Percentiles rank a stretch among this genome's conserved stretches.
These are phyloP conservation scores for Amphipoea lucens DNA, from an alignment of 2,888 invertebrate species.

Conservation along the genomic window DNA sequence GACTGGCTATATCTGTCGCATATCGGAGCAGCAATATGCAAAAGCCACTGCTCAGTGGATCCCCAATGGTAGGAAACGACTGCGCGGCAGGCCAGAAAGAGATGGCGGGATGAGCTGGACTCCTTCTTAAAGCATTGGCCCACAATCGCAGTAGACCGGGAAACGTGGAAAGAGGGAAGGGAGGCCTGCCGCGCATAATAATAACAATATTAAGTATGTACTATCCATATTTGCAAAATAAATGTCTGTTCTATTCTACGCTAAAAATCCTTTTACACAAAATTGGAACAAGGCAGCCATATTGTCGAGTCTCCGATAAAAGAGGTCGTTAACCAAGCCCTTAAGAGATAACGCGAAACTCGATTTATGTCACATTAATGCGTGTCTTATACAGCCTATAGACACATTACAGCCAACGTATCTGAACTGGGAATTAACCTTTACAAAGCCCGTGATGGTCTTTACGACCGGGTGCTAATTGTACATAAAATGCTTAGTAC, in stretches of 20 bases:
- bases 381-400: constrained; percentile 61
- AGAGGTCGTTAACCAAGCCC: constrained; percentile 64
- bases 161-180: too few species aligned
- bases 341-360: constrained; percentile 64
- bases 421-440: constrained; percentile 57
- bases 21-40: too few species aligned
- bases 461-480: constrained; percentile 42
- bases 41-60: too few species aligned
- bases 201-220: too few species aligned
- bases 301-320: constrained; percentile 58
- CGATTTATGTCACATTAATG: constrained; percentile 69
- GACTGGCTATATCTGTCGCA: too few species aligned
- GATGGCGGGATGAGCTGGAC: too few species aligned
- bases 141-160: too few species aligned
- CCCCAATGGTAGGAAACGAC: too few species aligned
- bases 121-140: too few species aligned
- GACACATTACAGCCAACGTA: constrained; percentile 44
- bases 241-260: not conserved
- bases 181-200: too few species aligned
- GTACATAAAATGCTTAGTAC: constrained; percentile 7
- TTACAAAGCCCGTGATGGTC: constrained; percentile 47
- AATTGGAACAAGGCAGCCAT: constrained; percentile 42
- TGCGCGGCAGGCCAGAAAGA: too few species aligned
- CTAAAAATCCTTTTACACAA: constrained; percentile 31
- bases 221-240: too few species aligned